phyloP scores from a whole-genome alignment of 2,888 invertebrate genomes.

The Clivina fossor region DNA sequence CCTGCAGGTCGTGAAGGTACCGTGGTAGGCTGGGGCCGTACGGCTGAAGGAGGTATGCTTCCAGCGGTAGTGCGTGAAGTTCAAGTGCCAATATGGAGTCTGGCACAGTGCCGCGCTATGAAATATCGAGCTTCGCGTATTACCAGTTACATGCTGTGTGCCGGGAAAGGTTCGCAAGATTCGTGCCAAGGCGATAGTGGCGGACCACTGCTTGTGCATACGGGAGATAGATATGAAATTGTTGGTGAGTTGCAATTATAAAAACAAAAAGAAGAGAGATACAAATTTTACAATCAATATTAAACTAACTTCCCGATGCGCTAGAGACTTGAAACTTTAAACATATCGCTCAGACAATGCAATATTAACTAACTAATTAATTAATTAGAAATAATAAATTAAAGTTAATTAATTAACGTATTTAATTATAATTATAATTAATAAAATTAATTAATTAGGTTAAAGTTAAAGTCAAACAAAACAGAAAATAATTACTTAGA shows the following conservation, averaged over 20 bases:
- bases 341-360: no score
- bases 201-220: slow-evolving; percentile 75
- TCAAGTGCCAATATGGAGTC: slow-evolving; percentile 78
- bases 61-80: slow-evolving; percentile 82
- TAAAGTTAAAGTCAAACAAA: no score
- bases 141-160: slow-evolving; percentile 83
- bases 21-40: slow-evolving; percentile 86
- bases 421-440: no score
- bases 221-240: slow-evolving; percentile 76
- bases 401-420: no score
- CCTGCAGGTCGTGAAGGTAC: slow-evolving; percentile 74
- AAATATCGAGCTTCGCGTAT: slow-evolving; percentile 83
- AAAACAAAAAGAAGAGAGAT: no score
- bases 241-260: slow-evolving; percentile 76
- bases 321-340: no score
- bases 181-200: slow-evolving; percentile 90
- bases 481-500: no score
- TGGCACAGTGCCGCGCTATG: slow-evolving; percentile 77
- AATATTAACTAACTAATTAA: no score
- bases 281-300: no score
- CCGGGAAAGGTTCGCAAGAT: slow-evolving; percentile 77
- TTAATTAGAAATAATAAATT: no score
- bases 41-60: slow-evolving; percentile 77
- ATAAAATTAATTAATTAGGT: no score
- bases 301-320: no score